These are phyloP conservation scores for Lophochroa leadbeateri DNA, from an alignment of 2,113 vertebrate genomes.

Conservation along the genomic window DNA sequence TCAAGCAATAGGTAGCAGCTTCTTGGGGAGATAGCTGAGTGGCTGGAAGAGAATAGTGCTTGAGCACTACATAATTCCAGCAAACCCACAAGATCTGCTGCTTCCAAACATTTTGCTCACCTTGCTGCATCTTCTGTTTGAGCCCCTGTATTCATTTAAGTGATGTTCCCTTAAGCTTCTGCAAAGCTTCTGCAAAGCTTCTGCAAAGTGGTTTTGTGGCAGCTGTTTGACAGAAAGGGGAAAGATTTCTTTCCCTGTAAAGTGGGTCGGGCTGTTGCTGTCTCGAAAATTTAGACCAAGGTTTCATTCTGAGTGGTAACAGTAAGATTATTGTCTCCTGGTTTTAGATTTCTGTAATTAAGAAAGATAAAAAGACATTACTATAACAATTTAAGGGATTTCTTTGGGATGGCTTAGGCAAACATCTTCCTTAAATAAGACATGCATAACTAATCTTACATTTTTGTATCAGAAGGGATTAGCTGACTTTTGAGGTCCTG, in stretches of 20 bases:
- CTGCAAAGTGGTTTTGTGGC: not conserved
- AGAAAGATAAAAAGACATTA: not conserved
- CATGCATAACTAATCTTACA: not conserved
- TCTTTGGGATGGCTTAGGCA: not conserved
- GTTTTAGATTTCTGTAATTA: not conserved
- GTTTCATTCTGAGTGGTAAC: not conserved
- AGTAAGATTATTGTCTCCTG: not conserved
- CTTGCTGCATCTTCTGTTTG: accelerated
- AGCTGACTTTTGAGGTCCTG: not conserved
- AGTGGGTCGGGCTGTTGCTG: not conserved
- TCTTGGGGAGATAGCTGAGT: not conserved
- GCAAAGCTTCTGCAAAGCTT: not conserved
- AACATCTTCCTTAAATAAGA: not conserved
- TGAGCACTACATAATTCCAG: not conserved
- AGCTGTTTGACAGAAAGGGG: not conserved
- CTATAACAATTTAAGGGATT: not conserved
- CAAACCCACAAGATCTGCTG: not conserved
- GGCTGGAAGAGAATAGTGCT: not conserved
- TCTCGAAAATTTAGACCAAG: not conserved
- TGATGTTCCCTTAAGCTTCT: not conserved
- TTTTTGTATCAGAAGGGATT: not conserved
- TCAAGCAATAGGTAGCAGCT: not conserved
- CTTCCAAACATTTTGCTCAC: not conserved
- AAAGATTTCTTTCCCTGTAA: not conserved
- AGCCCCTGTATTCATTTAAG: not conserved